Conservation (phyloP, 2,888 invertebrate genomes). For the Scaptomyza tumidula region DNA sequence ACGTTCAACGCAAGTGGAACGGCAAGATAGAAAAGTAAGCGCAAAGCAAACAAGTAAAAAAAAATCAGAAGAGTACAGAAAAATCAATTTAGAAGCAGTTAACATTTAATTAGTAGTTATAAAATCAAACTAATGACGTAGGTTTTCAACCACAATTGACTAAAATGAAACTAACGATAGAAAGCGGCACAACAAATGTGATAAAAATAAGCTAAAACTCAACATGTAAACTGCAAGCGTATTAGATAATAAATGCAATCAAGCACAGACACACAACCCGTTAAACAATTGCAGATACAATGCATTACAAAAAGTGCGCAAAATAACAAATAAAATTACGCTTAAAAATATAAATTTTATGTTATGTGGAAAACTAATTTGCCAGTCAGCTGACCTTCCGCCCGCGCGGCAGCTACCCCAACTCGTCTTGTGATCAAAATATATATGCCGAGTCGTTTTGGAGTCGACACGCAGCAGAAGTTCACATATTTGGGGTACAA, state of each 20-base stretch:
- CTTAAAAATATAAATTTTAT: slow-evolving; percentile 8
- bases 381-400: slow-evolving; percentile 72
- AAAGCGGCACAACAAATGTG: slow-evolving; percentile 45
- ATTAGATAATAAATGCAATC: slow-evolving; percentile 70
- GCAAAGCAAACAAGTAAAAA: slow-evolving; percentile 47
- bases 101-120: background rate
- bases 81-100: slow-evolving; percentile 26
- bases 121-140: background rate
- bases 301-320: slow-evolving; percentile 48
- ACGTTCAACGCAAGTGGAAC: slow-evolving; percentile 65
- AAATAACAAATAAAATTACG: slow-evolving; percentile 2
- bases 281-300: slow-evolving; percentile 13
- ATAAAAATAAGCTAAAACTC: slow-evolving; percentile 38
- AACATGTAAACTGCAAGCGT: slow-evolving; percentile 43
- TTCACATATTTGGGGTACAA: slow-evolving; percentile 1
- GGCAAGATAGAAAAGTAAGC: slow-evolving; percentile 71
- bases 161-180: slow-evolving; percentile 10
- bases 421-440: slow-evolving; percentile 66
- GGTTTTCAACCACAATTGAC: slow-evolving; percentile 10
- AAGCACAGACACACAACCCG: slow-evolving; percentile 7
- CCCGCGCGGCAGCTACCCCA: slow-evolving; percentile 18
- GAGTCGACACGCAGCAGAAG: background rate
- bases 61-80: slow-evolving; percentile 27
- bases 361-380: slow-evolving; percentile 43
- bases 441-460: background rate